These are phyloP conservation scores for Drosophila diplacantha DNA, from an alignment of 2,888 invertebrate genomes.

Conservation along the genomic window DNA sequence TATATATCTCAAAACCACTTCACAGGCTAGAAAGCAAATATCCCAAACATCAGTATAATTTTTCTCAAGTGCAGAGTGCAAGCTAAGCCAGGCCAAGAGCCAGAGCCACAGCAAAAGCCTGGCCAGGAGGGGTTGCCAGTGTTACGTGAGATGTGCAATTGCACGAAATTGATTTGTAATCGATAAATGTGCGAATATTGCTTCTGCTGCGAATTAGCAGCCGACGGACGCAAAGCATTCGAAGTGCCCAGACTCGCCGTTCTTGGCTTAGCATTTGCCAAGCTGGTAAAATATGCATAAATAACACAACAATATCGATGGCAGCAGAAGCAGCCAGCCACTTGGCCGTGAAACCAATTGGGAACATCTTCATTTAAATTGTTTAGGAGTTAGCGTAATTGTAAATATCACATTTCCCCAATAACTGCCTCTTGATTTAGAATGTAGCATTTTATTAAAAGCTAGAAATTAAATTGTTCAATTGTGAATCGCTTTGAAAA, in stretches of 20 bases:
- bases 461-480: background rate
- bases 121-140: conserved; percentile 20
- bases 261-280: conserved; percentile 33
- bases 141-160: conserved; percentile 68
- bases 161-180: conserved; percentile 69
- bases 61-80: conserved; percentile 5
- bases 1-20: background rate
- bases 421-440: background rate
- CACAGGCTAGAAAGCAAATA: background rate
- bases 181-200: conserved; percentile 69
- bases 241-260: conserved; percentile 24
- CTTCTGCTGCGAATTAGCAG: conserved; percentile 61
- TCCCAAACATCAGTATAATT: background rate
- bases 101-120: conserved; percentile 1
- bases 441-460: background rate
- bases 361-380: conserved; percentile 33
- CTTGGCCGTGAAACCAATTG: conserved; percentile 33
- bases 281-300: conserved; percentile 35
- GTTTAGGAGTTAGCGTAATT: background rate
- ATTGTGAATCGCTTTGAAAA: background rate
- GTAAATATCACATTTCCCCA: background rate
- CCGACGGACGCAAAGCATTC: conserved; percentile 28
- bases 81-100: conserved; percentile 8
- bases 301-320: conserved; percentile 12
- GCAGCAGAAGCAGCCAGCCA: background rate